Evolutionary conservation across 2,888 invertebrate species (phyloP).

Genomic region (Gastrophysa polygoni): DNA sequence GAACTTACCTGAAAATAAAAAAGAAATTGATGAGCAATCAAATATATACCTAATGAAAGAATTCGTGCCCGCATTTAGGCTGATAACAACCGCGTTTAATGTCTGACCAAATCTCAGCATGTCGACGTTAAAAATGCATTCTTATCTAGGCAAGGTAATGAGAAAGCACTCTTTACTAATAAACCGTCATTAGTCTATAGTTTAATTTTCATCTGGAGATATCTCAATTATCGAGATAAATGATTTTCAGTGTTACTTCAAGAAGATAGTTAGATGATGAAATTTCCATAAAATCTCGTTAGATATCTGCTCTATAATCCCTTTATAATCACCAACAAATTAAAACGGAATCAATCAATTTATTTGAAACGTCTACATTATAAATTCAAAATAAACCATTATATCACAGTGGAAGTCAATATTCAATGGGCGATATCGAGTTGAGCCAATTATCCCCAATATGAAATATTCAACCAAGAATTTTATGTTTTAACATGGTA

Average conservation of each 20-base stretch:
- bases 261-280: not conserved
- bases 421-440: not conserved
- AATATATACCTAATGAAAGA: not conserved
- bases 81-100: not conserved
- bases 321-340: not conserved
- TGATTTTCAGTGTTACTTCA: not conserved
- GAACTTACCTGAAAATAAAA: not conserved
- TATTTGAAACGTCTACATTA: not conserved
- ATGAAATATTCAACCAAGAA: too few species aligned
- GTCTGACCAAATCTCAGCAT: not conserved
- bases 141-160: not conserved
- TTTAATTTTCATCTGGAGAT: not conserved
- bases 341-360: slow-evolving; percentile 5
- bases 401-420: slow-evolving; percentile 1
- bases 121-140: not conserved
- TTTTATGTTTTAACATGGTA: too few species aligned
- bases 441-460: too few species aligned
- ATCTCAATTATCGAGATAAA: not conserved
- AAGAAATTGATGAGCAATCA: not conserved
- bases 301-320: not conserved
- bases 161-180: not conserved
- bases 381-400: slow-evolving; percentile 14
- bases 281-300: not conserved
- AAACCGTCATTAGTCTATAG: not conserved
- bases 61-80: not conserved